These are phyloP conservation scores for Hylaeus volcanicus DNA, from an alignment of 1,140 invertebrate species.

Conservation along the genomic window DNA sequence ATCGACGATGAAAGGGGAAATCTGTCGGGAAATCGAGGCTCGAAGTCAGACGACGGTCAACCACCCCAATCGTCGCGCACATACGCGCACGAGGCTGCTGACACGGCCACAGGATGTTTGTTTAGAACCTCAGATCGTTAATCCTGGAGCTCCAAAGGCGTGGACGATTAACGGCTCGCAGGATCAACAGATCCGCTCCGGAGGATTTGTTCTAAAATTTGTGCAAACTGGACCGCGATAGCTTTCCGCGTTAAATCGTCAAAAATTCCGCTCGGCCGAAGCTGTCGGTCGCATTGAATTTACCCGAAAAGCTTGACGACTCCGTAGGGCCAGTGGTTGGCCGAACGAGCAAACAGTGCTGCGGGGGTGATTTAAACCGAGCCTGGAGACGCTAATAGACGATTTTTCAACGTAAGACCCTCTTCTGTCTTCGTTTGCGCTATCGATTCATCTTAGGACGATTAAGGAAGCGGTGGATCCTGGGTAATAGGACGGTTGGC, in stretches of 20 bases:
- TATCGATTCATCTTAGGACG: no score
- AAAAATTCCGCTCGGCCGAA: background rate
- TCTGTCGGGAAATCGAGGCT: background rate
- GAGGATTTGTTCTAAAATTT: slow-evolving; percentile 23
- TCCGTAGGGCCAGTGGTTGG: background rate
- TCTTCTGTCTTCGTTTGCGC: no score
- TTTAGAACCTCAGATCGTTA: slow-evolving; percentile 52
- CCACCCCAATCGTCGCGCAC: slow-evolving; percentile 12
- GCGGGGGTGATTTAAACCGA: background rate
- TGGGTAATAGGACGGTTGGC: no score
- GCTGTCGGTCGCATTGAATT: background rate
- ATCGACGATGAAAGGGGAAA: background rate
- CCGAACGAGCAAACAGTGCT: background rate
- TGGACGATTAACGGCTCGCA: slow-evolving; percentile 38
- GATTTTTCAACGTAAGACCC: background rate
- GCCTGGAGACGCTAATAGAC: background rate
- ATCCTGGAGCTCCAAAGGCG: slow-evolving; percentile 28
- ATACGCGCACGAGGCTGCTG: background rate
- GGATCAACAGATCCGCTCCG: slow-evolving; percentile 5
- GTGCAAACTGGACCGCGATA: background rate
- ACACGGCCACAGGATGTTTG: slow-evolving; percentile 26
- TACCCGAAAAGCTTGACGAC: background rate
- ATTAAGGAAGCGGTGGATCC: no score
- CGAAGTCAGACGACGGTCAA: slow-evolving; percentile 20
- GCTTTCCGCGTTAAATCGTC: background rate